Percentiles rank a stretch among this genome's conserved stretches.
Evolutionary conservation across 1,140 invertebrate genomes (phyloP).

Genomic region (Homalodisca vitripennis): DNA sequence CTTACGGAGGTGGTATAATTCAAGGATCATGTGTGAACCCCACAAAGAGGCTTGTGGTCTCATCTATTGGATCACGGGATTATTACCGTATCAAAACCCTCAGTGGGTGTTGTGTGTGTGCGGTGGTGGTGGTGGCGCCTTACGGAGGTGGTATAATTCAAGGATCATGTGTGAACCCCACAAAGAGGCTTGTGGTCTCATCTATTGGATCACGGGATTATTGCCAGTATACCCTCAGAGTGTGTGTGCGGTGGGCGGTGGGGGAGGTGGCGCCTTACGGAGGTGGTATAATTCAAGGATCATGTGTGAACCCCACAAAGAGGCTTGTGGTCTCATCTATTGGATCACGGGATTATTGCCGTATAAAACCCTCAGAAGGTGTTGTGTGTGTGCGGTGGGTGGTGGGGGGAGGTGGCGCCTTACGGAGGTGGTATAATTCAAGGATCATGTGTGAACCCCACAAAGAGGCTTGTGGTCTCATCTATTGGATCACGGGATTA

Average conservation of each 20-base stretch:
- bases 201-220: slow-evolving; percentile 8
- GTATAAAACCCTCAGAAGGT: not conserved
- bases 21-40: no score
- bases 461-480: slow-evolving; percentile 17
- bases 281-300: no score
- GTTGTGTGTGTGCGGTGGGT: not conserved
- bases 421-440: no score
- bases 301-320: slow-evolving; percentile 2
- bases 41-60: slow-evolving; percentile 14
- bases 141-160: no score
- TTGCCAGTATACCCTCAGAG: not conserved
- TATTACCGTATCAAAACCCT: not conserved
- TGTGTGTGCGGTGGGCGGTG: not conserved
- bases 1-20: no score
- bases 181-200: slow-evolving; percentile 17
- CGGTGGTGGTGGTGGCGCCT: not conserved
- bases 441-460: no score
- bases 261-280: no score
- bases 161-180: no score
- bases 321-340: slow-evolving; percentile 15
- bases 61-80: slow-evolving; percentile 10
- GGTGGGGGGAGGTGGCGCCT: no score
- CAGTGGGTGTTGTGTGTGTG: not conserved
- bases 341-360: slow-evolving; percentile 1
- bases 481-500: slow-evolving; percentile 8